Evolutionary conservation across 2,888 invertebrate genomes (phyloP).

Genomic region (Netelia melanura): DNA sequence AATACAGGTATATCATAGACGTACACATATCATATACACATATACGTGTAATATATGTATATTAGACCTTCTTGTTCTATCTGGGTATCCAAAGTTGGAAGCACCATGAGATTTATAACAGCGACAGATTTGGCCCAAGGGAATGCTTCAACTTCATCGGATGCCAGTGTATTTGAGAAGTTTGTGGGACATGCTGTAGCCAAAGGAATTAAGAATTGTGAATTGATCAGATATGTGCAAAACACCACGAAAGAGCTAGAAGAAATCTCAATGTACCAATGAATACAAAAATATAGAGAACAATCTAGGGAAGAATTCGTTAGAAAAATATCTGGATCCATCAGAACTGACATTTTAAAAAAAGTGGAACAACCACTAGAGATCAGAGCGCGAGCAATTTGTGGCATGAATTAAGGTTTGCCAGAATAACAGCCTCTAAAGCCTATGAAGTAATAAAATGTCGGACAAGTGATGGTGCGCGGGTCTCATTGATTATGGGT

Average conservation of each 20-base stretch:
- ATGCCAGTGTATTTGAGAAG: too few relatives aligned
- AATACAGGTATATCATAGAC: too few relatives aligned
- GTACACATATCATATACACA: too few relatives aligned
- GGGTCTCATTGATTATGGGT: not conserved
- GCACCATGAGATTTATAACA: too few relatives aligned
- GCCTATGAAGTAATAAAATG: not conserved
- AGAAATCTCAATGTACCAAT: not conserved
- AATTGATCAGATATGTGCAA: not conserved
- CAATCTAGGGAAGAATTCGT: not conserved
- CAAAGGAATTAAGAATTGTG: too few relatives aligned
- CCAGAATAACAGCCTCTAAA: not conserved
- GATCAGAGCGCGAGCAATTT: not conserved
- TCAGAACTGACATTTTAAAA: not conserved
- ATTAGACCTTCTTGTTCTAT: too few relatives aligned
- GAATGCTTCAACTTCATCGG: not conserved
- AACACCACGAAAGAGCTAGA: not conserved
- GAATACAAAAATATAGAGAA: not conserved
- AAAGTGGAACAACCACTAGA: not conserved
- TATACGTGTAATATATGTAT: too few relatives aligned
- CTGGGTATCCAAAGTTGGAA: too few relatives aligned
- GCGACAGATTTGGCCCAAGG: not conserved
- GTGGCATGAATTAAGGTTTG: not conserved
- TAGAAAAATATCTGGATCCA: not conserved
- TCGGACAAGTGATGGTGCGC: not conserved
- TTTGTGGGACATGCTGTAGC: not conserved